Conservation (phyloP, 2,797 vertebrate species). For the Eulemur rubriventer region DNA sequence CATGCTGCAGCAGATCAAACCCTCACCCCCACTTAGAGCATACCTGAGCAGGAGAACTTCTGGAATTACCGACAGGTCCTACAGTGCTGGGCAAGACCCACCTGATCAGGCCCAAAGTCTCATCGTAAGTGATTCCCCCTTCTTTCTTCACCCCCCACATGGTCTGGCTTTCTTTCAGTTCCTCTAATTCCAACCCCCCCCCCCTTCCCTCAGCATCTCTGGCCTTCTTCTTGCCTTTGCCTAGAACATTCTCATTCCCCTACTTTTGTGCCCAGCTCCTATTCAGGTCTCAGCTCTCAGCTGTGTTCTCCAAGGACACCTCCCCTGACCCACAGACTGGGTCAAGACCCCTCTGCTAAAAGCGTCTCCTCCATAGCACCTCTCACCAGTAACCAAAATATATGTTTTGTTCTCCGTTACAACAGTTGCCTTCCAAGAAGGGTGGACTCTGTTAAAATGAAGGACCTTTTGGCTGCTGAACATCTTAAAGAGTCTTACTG, state of each 20-base stretch:
- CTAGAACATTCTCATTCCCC: neutral
- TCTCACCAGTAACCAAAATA: neutral
- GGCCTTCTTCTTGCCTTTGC: neutral
- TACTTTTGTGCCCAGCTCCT: neutral
- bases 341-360: neutral
- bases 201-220: neutral
- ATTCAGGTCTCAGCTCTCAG: neutral
- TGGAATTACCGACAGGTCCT: neutral
- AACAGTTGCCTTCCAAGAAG: neutral
- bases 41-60: neutral
- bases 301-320: neutral
- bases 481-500: neutral
- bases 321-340: neutral
- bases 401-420: neutral
- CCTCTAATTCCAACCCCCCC: neutral
- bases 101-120: neutral
- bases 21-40: neutral
- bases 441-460: neutral
- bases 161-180: neutral
- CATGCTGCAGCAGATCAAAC: rapidly evolving
- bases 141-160: neutral
- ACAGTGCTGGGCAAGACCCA: neutral
- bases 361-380: neutral
- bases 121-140: neutral
- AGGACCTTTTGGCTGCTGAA: neutral